phyloP scores from a whole-genome alignment of 2,113 vertebrate genomes.

The Larimichthys polyactis region DNA sequence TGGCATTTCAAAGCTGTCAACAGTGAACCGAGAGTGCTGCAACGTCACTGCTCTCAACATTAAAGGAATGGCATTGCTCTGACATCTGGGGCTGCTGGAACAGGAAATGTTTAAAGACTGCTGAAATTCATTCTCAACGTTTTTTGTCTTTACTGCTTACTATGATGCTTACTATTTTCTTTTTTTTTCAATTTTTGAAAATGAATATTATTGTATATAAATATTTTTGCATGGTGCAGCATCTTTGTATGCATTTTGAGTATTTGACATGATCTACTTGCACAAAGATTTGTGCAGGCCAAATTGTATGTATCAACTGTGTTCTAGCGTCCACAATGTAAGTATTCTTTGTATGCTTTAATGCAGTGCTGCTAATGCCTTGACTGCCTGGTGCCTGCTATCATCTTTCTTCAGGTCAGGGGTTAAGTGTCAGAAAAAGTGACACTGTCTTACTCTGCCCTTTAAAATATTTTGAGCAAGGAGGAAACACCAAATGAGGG shows the following conservation, averaged over 20 bases:
- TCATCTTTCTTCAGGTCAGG: slow-evolving; percentile 61
- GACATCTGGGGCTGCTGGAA: slow-evolving; percentile 37
- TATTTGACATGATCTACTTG: background rate
- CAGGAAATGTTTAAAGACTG: slow-evolving; percentile 21
- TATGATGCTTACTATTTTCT: background rate
- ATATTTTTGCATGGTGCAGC: background rate
- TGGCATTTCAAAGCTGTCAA: slow-evolving; percentile 79
- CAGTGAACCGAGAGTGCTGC: slow-evolving; percentile 55
- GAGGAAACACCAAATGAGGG: slow-evolving; percentile 32
- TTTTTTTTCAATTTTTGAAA: background rate
- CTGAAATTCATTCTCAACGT: slow-evolving; percentile 13
- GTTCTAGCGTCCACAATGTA: background rate
- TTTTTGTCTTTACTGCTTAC: background rate
- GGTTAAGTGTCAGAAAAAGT: slow-evolving; percentile 72
- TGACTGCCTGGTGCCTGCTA: slow-evolving; percentile 30
- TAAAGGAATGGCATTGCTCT: slow-evolving; percentile 35
- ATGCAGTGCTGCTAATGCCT: slow-evolving; percentile 20
- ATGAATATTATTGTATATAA: background rate
- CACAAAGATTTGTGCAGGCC: background rate
- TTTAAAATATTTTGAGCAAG: slow-evolving; percentile 54
- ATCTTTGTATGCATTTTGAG: background rate
- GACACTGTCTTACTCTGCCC: slow-evolving; percentile 57
- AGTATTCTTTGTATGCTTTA: slow-evolving; percentile 21
- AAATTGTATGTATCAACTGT: background rate
- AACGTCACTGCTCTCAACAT: slow-evolving; percentile 41